phyloP scores from a whole-genome alignment of 2,888 invertebrate genomes.

The Plebejus anna region DNA sequence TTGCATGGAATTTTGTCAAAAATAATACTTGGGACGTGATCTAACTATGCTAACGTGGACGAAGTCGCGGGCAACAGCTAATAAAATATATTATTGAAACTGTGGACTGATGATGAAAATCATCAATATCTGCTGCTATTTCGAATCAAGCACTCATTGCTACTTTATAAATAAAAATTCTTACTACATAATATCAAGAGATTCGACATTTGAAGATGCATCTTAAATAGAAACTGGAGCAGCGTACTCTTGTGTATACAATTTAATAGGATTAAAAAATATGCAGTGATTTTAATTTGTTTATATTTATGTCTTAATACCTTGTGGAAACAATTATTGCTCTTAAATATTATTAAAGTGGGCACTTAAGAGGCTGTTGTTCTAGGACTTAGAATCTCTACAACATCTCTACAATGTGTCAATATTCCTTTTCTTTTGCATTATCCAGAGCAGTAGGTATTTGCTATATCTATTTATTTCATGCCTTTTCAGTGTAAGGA shows the following conservation, averaged over 20 bases:
- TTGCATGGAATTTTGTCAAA: too few species aligned
- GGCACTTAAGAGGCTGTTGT: not conserved
- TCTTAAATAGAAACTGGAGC: slow-evolving; percentile 11
- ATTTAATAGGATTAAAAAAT: slow-evolving; percentile 23
- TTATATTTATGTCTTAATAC: not conserved
- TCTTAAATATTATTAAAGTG: not conserved
- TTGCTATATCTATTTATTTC: not conserved
- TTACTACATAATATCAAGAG: slow-evolving; percentile 13
- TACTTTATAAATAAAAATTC: not conserved
- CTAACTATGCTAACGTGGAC: too few species aligned
- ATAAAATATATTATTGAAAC: too few species aligned
- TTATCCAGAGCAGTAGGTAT: too few species aligned
- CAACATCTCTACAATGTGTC: too few species aligned
- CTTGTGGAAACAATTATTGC: not conserved
- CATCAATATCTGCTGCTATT: not conserved
- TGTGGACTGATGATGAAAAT: not conserved
- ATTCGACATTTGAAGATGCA: slow-evolving; percentile 10
- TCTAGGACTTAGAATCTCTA: not conserved
- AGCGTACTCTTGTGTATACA: slow-evolving; percentile 18
- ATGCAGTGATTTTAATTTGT: slow-evolving; percentile 1
- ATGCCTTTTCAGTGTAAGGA: not conserved
- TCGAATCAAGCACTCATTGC: not conserved
- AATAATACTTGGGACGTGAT: too few species aligned
- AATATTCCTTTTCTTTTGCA: too few species aligned
- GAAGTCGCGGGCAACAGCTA: too few species aligned